Evolutionary conservation across 2,888 invertebrate species (phyloP), one percentile per base, ranked within the genome.

Genomic region (Dione vanillae): DNA sequence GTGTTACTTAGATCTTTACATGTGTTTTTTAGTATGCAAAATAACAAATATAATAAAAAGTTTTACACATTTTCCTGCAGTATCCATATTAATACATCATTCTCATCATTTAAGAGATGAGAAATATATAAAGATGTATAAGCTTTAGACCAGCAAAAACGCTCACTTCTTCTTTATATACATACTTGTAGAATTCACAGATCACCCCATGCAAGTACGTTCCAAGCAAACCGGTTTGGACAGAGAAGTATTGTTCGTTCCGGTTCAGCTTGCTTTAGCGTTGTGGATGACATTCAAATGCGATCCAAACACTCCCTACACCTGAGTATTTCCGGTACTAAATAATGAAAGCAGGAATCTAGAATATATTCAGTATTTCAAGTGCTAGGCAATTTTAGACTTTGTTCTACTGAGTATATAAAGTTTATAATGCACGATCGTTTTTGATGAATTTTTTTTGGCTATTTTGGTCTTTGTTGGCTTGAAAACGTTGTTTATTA

Each of bases 211-310:
- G 45, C 66, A 37, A 58, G 56, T 47, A 45, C 37, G 35, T 14
- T 66, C 16, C 66, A 45, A 45, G 35, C 16, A 14, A 67, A 58
- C 67, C 40, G 67, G 67, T 67, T 58, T 47, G 14, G 37, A 67
- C 47, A 40, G 43, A 56, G 45, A 56, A 19, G 58, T 67, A 67
- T 58, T 67, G 67, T 58, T 58, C 67, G 56, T 47, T 58, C 56
- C 45, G 58, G 64, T 64, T 64, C 9, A 49, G 49, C 64, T 49
- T 49, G 64, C 43, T 37, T 64, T 14, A 5, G 49, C 47, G 16
- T 49, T 49, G 64, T 49, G 64, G 49, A 49, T 64, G 64, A 64
- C 64, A 64, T 61, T 61, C 59, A 61, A 61, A 64, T 47, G 35
- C 37, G 49, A 37, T 49, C 64, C 35, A 47, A 64, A 49, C 35